Evolutionary conservation across 2,888 invertebrate genomes (phyloP), one percentile per base, ranked within the genome.

Genomic region (Schizaphis graminum): DNA sequence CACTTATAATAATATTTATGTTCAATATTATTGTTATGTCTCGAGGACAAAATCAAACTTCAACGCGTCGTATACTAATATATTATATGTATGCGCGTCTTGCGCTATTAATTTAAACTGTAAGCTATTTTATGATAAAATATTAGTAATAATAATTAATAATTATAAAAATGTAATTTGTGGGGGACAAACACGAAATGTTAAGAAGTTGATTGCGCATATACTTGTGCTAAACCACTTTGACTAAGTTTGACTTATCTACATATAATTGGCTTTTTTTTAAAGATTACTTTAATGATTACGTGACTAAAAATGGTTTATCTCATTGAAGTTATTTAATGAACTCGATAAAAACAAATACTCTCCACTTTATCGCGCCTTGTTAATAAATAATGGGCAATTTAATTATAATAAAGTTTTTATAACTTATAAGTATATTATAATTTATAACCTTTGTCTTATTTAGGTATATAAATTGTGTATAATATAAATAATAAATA

Each of bases 41-140:
- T 89, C 41, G 89, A 89, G 89, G 57, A 89, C 57, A 89, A 89
- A 35, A 53, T 56, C 89, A 49, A 56, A 89, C 41, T 44, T 85
- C 41, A 89, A 56, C 41, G 41, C 16, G 53, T 41, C 56, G 13
- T 56, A 26, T 89, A 56, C 28, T 85, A 85, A 44, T 44, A 11
- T 28, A 28, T 44, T 44, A 26, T 44, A 26, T 85, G 26, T 44
- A 44, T 28, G 0, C 21, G 0, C 21, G 21, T 77, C 35, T 77
- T 77, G 21, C 21, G 8, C 77, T 41, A 35, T 77, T 77, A 77
- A 77, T 35, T 21, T 35, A 77, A 35, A 77, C 77, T 35, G 35
- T 7, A 21, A 77, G 35, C 8, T 44, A 44, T 89, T 28, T 28
- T 61, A 35, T 44, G 8, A 89, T 61, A 61, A 44, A 61, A 57